Conservation (phyloP, 37 sponge, comb jelly and placozoan genomes). For the Spongilla lacustris region DNA sequence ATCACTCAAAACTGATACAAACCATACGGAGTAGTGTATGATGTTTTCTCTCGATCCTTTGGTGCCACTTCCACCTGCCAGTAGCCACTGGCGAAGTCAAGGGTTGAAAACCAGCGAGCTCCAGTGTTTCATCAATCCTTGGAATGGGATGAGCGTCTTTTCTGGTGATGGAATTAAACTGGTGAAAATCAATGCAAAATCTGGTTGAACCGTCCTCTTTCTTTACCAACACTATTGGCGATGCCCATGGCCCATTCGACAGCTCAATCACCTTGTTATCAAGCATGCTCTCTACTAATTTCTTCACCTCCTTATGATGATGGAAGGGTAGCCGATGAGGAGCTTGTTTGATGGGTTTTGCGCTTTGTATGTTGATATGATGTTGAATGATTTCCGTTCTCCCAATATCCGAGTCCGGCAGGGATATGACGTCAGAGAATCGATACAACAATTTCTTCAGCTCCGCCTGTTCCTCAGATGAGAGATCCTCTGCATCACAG, state of each 20-base stretch:
- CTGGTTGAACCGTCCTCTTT: background rate
- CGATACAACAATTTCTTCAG: background rate
- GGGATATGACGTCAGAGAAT: constrained; percentile 18
- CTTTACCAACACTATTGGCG: constrained; percentile 41
- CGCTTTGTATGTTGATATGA: constrained; percentile 4
- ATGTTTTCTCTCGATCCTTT: no score
- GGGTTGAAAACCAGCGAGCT: no score
- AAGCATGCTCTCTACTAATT: constrained; percentile 14
- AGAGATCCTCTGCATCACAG: no score
- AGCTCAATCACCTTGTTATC: constrained; percentile 3
- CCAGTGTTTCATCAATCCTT: no score
- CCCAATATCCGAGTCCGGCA: background rate
- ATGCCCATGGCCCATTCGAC: constrained; percentile 45
- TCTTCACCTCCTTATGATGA: constrained; percentile 5
- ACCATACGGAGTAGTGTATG: no score
- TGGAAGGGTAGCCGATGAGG: background rate
- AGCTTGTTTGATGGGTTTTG: constrained; percentile 20
- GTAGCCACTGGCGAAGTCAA: no score
- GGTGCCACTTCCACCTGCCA: no score
- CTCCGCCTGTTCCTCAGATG: background rate
- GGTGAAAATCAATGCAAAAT: background rate
- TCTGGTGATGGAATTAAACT: background rate
- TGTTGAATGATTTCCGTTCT: background rate
- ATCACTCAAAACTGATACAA: no score
- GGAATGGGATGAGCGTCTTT: no score